Evolutionary conservation across 2,113 vertebrate species (phyloP), one percentile per base, ranked within the genome.

Genomic region (Syrrhaptes paradoxus): DNA sequence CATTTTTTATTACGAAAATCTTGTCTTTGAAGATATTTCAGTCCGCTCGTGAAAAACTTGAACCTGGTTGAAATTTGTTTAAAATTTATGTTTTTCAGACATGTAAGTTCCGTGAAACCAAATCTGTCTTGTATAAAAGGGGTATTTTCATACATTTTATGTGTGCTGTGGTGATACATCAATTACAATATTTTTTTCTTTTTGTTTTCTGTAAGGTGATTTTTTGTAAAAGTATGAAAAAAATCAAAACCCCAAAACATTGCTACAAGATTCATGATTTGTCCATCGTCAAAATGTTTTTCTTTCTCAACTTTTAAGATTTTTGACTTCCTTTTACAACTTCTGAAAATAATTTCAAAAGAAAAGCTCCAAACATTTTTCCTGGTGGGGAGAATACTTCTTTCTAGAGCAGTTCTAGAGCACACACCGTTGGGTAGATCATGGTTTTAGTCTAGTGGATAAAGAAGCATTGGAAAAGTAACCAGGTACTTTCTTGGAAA

Each of bases 351-450:
- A 25, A 72, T 85, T 93, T 88, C 10, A 31, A 67, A 48, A 34
- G 6, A 31, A 67, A 48, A 34, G 7, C 18, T 59, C 25, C 16
- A 28, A 68, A 31, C 3, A 4, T 46, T 79, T 85, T 89, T 79
- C 20, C 7, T 38, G 9, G 18, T 32, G 32, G 17, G 16, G 3
- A 55, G 3, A 70, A 54, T 48, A 72, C 14, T 52, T 28, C 8
- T 45, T 45, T 9, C 3, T 6, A 38, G 38, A 38, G 38, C 6
- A 8, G 5, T 43, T 85, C 55, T 58, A 1, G 2, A 82, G 41
- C 10, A 32, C 3, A 6, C 0, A 1, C 9, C 1, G 1, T 49
- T 45, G 34, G 7, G 10, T 16, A n/a, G 22, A 48, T 43, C 9
- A 7, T 26, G 21, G 5, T 22, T 93, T 90, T 18, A 29, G 46